Evolutionary conservation across 2,888 invertebrate species (phyloP).

Genomic region (Cataglyphis cursor): DNA sequence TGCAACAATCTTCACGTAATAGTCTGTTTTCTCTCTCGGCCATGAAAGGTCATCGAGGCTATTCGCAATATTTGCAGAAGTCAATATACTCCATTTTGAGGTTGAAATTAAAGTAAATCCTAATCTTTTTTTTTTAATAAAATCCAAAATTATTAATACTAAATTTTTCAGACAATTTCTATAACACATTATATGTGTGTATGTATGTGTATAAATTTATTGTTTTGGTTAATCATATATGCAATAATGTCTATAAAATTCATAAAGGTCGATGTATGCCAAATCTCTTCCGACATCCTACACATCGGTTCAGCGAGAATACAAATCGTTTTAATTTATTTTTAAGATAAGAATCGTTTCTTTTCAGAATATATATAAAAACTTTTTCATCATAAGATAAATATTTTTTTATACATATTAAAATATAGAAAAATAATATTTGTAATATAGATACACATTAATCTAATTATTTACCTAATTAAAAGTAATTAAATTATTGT

Average conservation of each 20-base stretch:
- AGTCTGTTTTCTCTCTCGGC: conserved; percentile 37
- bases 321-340: background rate
- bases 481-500: background rate
- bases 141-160: background rate
- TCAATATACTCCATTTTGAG: conserved; percentile 23
- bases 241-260: background rate
- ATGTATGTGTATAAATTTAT: background rate
- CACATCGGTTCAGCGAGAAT: background rate
- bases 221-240: background rate
- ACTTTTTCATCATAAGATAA: background rate
- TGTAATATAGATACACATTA: background rate
- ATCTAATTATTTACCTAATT: conserved; percentile 5
- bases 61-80: conserved; percentile 30
- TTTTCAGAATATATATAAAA: background rate
- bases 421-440: background rate
- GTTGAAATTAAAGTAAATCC: background rate
- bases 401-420: conserved; percentile 4
- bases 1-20: conserved; percentile 27
- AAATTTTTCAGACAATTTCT: background rate
- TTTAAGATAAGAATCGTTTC: background rate
- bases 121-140: background rate
- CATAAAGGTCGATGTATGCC: background rate
- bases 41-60: conserved; percentile 47
- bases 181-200: background rate
- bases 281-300: background rate